Evolutionary conservation across 37 sponge, comb jelly and placozoan genomes (phyloP), one percentile per base, ranked within the genome.

Genomic region (Crambe crambe): DNA sequence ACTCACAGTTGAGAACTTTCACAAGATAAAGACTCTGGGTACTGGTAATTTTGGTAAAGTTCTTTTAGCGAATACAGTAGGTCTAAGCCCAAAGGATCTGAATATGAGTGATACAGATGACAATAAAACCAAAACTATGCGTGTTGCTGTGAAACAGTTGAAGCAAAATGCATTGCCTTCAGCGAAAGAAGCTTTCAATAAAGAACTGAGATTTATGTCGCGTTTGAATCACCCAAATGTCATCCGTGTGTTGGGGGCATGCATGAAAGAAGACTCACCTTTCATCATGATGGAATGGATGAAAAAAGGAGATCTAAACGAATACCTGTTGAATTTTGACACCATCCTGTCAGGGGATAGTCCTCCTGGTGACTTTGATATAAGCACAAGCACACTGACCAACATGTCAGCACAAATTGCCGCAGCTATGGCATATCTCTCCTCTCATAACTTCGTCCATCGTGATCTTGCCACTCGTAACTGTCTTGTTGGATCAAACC

Each of bases 221-320:
- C 73, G 89, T 22, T 38, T 88, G 65, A 47, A 76, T 30, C 71
- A 83, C 26, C 76, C 72, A 1, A 84, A 84, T 69, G 90, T 89
- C 2, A 73, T 89, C 6, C 75, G 75, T 43, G 22, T 84, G 43
- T 63, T 89, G 34, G 90, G 80, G 42, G 73, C 83, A 37, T 89
- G 90, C 74, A n/a, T n/a, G n/a, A 42, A 42, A 9, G 43, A 26
- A 1, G 85, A 73, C n/a, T 22, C 68, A 25, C 72, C 74, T 17
- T 79, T 89, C 54, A 56, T 78, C 42, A 80, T 83, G 75, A 95
- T 95, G 93, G 93, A 92, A 80, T 95, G 91, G 77, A 88, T 95
- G 90, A 80, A 89, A 75, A 82, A 95, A 34, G 93, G 93, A 57
- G 96, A 95, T 76, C 69, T 95, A 61, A 86, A 86, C 60, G 82